These are phyloP conservation scores for Sebastes vulpes DNA, from an alignment of 2,797 vertebrate genomes.

Conservation along the genomic window DNA sequence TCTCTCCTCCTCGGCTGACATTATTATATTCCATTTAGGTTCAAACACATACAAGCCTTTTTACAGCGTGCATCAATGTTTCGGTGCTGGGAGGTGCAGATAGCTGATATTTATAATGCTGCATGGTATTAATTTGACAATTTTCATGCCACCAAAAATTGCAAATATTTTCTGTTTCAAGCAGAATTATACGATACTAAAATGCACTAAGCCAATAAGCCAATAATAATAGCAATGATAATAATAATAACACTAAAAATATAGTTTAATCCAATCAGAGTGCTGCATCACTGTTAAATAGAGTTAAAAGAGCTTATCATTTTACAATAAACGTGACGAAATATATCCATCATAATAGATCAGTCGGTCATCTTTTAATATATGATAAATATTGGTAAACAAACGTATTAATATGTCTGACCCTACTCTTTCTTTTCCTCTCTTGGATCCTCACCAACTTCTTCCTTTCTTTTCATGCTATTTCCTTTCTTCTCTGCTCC, in stretches of 20 bases:
- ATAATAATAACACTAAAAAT: conserved; percentile 51
- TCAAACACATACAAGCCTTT: conserved; percentile 22
- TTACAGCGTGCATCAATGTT: conserved; percentile 9
- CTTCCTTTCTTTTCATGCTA: conserved; percentile 23
- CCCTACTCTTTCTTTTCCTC: conserved; percentile 37
- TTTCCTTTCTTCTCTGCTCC: conserved; percentile 65
- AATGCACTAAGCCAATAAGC: conserved; percentile 50
- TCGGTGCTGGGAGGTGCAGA: conserved; percentile 32
- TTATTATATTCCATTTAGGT: conserved; percentile 18
- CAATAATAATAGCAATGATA: conserved; percentile 31
- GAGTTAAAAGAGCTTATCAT: conserved; percentile 9
- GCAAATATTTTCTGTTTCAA: conserved; percentile 33
- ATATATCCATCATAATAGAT: background rate
- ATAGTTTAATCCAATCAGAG: conserved; percentile 24
- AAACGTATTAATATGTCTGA: conserved; percentile 15
- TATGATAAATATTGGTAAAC: background rate
- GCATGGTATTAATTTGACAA: conserved; percentile 73
- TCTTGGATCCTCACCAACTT: conserved; percentile 67
- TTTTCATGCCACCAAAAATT: conserved; percentile 48
- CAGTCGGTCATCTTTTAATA: background rate
- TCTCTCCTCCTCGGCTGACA: conserved; percentile 52
- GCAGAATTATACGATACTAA: conserved; percentile 34
- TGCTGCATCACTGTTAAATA: conserved; percentile 15
- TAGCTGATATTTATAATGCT: conserved; percentile 47
- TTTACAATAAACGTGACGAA: background rate